phyloP scores from a whole-genome alignment of 2,888 invertebrate species.

The Caenorhabditis afra region DNA sequence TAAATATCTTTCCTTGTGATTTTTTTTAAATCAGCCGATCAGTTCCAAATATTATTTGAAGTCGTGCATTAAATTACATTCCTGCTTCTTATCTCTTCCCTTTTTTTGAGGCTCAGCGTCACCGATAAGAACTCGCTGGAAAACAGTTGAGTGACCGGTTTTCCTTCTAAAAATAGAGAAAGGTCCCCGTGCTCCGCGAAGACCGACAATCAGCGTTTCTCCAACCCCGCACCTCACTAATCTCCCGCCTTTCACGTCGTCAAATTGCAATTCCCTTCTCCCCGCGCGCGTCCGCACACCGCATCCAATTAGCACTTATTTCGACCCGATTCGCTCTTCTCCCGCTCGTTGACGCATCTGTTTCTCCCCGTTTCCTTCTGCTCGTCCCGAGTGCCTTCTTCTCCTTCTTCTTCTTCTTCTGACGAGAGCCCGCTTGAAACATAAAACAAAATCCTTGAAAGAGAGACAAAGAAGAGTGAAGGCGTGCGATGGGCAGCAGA shows the following conservation, averaged over 20 bases:
- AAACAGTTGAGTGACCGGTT: too few relatives aligned
- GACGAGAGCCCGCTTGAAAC: slow-evolving; percentile 33
- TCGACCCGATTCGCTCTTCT: slow-evolving; percentile 25
- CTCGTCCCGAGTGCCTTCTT: slow-evolving; percentile 28
- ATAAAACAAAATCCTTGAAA: slow-evolving; percentile 46
- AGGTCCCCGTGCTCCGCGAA: neutral
- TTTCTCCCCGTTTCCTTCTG: slow-evolving; percentile 19
- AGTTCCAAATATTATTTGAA: too few relatives aligned
- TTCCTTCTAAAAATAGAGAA: neutral
- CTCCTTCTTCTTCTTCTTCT: slow-evolving; percentile 4
- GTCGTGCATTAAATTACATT: neutral
- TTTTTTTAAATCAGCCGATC: too few relatives aligned
- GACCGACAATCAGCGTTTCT: slow-evolving; percentile 8
- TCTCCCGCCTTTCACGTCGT: slow-evolving; percentile 39
- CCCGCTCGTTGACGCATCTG: slow-evolving; percentile 50
- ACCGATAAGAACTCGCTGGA: too few relatives aligned
- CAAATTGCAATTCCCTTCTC: slow-evolving; percentile 48
- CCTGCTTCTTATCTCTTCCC: neutral
- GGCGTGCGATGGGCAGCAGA: slow-evolving; percentile 10
- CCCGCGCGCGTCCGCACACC: neutral
- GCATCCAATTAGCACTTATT: slow-evolving; percentile 56
- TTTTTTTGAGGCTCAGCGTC: too few relatives aligned
- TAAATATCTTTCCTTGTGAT: too few relatives aligned
- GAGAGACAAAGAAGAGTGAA: slow-evolving; percentile 28
- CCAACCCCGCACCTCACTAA: slow-evolving; percentile 14